Evolutionary conservation across 2,113 vertebrate species (phyloP).

Genomic region (Gambusia affinis): DNA sequence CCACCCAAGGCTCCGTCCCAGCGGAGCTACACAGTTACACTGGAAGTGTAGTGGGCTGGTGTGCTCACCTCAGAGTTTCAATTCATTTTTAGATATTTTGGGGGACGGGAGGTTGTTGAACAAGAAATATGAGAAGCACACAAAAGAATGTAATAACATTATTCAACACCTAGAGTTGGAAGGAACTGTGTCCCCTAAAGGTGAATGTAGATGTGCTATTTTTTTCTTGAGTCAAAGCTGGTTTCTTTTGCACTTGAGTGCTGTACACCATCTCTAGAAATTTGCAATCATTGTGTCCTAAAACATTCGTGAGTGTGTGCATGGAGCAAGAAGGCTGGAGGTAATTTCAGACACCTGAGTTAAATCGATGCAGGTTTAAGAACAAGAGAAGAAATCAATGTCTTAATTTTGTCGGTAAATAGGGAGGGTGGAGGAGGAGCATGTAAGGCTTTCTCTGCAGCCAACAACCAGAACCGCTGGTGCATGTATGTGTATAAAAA

Average conservation of each 20-base stretch:
- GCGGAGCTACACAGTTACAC: slow-evolving; percentile 32
- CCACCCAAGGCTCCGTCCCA: slow-evolving; percentile 44
- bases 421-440: background rate
- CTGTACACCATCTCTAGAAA: background rate
- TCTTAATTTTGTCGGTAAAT: slow-evolving; percentile 50
- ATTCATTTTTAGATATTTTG: slow-evolving; percentile 6
- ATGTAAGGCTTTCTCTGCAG: slow-evolving; percentile 17
- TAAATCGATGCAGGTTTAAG: slow-evolving; percentile 53
- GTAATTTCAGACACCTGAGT: slow-evolving; percentile 44
- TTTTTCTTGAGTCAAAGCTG: background rate
- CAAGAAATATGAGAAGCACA: slow-evolving; percentile 37
- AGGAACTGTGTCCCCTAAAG: slow-evolving; percentile 38
- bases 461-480: background rate
- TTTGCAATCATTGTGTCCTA: slow-evolving; percentile 3
- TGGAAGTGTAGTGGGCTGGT: background rate
- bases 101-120: background rate
- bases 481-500: background rate
- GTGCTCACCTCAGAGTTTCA: background rate
- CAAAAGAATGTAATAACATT: slow-evolving; percentile 49
- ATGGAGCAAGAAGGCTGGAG: background rate
- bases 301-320: slow-evolving; percentile 11
- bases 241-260: slow-evolving; percentile 30
- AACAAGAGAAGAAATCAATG: slow-evolving; percentile 47
- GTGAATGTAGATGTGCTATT: slow-evolving; percentile 8
- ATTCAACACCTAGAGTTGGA: slow-evolving; percentile 39